These are phyloP conservation scores for Oncorhynchus mykiss DNA, from an alignment of 2,113 vertebrate genomes.

Conservation along the genomic window DNA sequence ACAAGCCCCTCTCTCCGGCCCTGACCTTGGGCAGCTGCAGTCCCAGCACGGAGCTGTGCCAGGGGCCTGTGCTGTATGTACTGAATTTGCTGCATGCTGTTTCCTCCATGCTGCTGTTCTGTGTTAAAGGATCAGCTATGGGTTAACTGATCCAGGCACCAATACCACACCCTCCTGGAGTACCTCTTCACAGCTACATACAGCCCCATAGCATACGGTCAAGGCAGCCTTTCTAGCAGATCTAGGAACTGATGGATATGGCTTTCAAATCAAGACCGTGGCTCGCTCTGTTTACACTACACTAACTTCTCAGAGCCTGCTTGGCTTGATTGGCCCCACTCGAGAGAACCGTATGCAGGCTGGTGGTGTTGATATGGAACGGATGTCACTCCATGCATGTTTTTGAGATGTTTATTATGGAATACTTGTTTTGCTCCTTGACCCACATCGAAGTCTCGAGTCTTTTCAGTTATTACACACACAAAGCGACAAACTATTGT, in stretches of 20 bases:
- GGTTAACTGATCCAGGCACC: not conserved
- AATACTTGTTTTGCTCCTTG: no score
- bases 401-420: no score
- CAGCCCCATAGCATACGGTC: not conserved
- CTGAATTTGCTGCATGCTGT: not conserved
- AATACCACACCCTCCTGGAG: not conserved
- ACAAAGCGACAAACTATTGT: no score
- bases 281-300: not conserved
- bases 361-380: no score
- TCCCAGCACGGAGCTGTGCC: not conserved
- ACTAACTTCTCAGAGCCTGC: not conserved
- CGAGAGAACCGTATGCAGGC: no score
- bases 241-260: no score
- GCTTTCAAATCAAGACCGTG: no score
- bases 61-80: not conserved
- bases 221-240: not conserved
- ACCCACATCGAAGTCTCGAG: no score
- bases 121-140: not conserved
- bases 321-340: not conserved
- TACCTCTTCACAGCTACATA: not conserved
- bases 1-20: not conserved
- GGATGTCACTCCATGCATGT: no score
- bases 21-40: slow-evolving; percentile 12
- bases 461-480: no score
- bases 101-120: not conserved